Evolutionary conservation across 2,113 vertebrate genomes (phyloP).

Genomic region (Phaethon lepturus): DNA sequence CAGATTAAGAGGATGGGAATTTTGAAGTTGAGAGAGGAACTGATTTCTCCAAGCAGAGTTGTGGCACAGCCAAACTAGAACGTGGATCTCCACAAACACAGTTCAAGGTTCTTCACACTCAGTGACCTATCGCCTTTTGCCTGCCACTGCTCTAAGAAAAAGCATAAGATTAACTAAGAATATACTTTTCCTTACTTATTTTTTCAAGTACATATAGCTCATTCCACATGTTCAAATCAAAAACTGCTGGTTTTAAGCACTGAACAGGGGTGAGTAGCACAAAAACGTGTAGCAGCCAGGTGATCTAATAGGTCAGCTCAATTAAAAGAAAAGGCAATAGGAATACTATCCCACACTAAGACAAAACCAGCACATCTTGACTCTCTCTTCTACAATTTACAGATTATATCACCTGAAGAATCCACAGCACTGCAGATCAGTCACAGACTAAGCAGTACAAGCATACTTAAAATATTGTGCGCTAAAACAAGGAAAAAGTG

Average conservation of each 20-base stretch:
- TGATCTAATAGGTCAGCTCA: not conserved
- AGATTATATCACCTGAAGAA: not conserved
- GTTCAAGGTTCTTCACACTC: not conserved
- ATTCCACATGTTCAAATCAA: not conserved
- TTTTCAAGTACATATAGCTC: not conserved
- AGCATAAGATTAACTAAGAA: not conserved
- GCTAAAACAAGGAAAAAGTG: not conserved
- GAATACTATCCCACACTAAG: not conserved
- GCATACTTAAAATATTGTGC: not conserved
- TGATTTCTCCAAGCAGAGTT: not conserved
- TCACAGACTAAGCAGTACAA: not conserved
- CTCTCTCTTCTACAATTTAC: not conserved
- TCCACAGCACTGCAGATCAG: not conserved
- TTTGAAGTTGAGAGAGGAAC: not conserved
- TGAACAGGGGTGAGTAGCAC: not conserved
- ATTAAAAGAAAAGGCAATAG: not conserved
- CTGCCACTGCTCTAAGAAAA: not conserved
- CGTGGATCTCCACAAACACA: not conserved
- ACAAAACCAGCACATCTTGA: not conserved
- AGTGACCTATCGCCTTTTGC: fast-evolving
- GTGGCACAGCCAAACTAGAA: not conserved
- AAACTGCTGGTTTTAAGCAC: not conserved
- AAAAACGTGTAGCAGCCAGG: not conserved
- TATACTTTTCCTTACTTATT: not conserved
- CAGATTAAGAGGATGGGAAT: not conserved